Conservation (phyloP, 1,140 invertebrate species). For the Heliconius nattereri region DNA sequence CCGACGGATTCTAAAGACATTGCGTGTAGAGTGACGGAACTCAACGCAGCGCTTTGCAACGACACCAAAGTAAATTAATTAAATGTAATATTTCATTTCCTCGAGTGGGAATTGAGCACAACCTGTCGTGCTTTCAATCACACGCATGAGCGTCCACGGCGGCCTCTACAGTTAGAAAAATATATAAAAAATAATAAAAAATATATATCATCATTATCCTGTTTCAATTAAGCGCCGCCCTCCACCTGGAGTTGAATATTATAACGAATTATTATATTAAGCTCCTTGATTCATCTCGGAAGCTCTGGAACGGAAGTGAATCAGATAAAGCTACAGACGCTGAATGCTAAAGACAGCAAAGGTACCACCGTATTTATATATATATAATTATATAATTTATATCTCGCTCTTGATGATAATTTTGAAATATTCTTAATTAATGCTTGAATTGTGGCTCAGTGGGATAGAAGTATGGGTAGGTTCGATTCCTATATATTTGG, state of each 20-base stretch:
- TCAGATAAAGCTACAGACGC: not conserved
- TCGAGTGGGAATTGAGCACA: too few relatives aligned
- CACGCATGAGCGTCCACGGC: too few relatives aligned
- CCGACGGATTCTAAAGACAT: not conserved
- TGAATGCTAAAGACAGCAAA: slow-evolving; percentile 6
- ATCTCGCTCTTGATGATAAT: not conserved
- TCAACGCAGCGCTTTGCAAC: not conserved
- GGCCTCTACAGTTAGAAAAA: too few relatives aligned
- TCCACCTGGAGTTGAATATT: not conserved
- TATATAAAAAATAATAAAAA: too few relatives aligned
- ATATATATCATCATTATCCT: too few relatives aligned
- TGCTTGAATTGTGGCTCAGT: too few relatives aligned
- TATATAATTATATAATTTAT: not conserved
- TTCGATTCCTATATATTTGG: too few relatives aligned
- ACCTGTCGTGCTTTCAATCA: too few relatives aligned
- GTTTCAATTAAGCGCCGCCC: not conserved
- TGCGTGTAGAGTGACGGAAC: not conserved
- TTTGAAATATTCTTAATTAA: too few relatives aligned
- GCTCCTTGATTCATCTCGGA: slow-evolving; percentile 1
- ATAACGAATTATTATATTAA: not conserved
- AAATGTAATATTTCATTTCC: too few relatives aligned
- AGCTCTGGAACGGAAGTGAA: slow-evolving; percentile 6
- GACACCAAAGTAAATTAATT: too few relatives aligned
- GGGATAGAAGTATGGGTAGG: too few relatives aligned
- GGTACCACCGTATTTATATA: not conserved